phyloP scores from a whole-genome alignment of 2,888 invertebrate species.

The Philereme transversata region DNA sequence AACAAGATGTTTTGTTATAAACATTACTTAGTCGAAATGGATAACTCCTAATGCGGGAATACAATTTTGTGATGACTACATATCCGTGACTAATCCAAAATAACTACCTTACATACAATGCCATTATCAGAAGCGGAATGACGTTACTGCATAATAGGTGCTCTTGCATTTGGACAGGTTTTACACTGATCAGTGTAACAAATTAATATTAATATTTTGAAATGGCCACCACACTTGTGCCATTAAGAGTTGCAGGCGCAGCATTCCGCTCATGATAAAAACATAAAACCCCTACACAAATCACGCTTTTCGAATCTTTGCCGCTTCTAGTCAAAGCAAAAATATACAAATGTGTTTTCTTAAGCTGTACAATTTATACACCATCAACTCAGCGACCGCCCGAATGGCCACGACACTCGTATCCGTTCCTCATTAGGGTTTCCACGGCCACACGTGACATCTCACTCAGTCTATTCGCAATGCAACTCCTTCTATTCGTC shows the following conservation, averaged over 20 bases:
- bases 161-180: background rate
- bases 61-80: slow-evolving; percentile 79
- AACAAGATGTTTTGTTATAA: slow-evolving; percentile 74
- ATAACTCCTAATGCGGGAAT: slow-evolving; percentile 67
- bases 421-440: slow-evolving; percentile 24
- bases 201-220: background rate
- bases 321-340: slow-evolving; percentile 71
- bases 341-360: slow-evolving; percentile 77
- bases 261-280: slow-evolving; percentile 44
- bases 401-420: slow-evolving; percentile 42
- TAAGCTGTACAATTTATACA: slow-evolving; percentile 81
- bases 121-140: slow-evolving; percentile 43
- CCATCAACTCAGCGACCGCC: slow-evolving; percentile 55
- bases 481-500: slow-evolving; percentile 47
- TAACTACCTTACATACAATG: slow-evolving; percentile 65
- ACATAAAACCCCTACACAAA: slow-evolving; percentile 61
- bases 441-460: slow-evolving; percentile 38
- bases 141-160: background rate
- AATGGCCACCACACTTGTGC: background rate
- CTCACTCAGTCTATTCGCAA: slow-evolving; percentile 65
- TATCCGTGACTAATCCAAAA: slow-evolving; percentile 71
- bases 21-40: slow-evolving; percentile 72
- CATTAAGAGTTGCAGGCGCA: slow-evolving; percentile 6
- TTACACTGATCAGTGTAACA: background rate
- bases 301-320: slow-evolving; percentile 64